Percentiles rank a stretch among this genome's conserved stretches.
These are phyloP conservation scores for Centropyge bicolor DNA, from an alignment of 2,797 vertebrate species.

Conservation along the genomic window DNA sequence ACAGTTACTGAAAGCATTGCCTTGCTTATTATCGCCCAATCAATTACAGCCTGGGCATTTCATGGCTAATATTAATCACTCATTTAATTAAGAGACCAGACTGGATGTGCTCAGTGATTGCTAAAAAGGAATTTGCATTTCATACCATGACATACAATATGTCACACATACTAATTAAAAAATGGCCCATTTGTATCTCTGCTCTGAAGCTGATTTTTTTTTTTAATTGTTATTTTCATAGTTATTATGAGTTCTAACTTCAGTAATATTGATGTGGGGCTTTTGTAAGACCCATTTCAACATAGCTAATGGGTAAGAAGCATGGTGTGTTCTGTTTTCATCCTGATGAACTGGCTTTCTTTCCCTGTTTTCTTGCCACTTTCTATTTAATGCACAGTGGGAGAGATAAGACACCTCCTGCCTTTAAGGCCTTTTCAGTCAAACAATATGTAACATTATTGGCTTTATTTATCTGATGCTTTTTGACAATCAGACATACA, in stretches of 20 bases:
- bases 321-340: background rate
- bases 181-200: background rate
- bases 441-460: too few relatives aligned
- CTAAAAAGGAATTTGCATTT: constrained; percentile 1
- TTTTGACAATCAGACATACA: too few relatives aligned
- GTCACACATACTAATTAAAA: constrained; percentile 9
- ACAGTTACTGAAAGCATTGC: constrained; percentile 37
- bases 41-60: constrained; percentile 10
- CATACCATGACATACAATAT: background rate
- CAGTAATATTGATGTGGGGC: background rate
- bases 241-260: background rate
- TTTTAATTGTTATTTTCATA: too few relatives aligned
- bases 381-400: background rate
- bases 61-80: constrained; percentile 37
- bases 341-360: background rate
- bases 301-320: too few relatives aligned
- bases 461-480: too few relatives aligned
- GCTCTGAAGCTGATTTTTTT: background rate
- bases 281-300: too few relatives aligned
- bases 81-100: constrained; percentile 48
- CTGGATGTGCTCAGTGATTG: background rate
- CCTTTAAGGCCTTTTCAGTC: too few relatives aligned
- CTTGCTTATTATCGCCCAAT: constrained; percentile 40
- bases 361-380: background rate
- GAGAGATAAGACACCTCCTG: background rate